phyloP scores from a whole-genome alignment of 1,140 invertebrate species.

The Ceratitis capitata region DNA sequence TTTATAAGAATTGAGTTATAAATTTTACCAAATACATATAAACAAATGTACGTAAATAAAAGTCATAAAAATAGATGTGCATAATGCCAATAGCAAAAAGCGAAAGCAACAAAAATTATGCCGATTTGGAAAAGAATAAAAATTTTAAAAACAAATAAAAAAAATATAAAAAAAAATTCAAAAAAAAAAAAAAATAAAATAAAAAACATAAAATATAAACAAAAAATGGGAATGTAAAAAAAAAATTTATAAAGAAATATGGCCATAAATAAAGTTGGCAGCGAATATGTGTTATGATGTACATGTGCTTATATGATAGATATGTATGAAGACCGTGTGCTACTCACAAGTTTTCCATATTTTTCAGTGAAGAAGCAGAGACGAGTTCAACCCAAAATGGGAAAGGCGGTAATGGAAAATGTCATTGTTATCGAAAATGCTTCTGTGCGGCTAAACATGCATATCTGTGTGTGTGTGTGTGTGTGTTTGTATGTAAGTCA shows the following conservation, averaged over 20 bases:
- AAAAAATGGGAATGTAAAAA: no score
- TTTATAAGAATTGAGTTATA: neutral
- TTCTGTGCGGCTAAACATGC: conserved; percentile 1
- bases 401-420: conserved; percentile 19
- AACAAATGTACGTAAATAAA: neutral
- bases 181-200: neutral
- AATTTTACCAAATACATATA: neutral
- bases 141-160: no score
- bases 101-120: neutral
- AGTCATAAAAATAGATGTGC: neutral
- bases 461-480: neutral
- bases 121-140: neutral
- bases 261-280: no score
- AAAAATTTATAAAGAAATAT: no score
- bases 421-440: conserved; percentile 17
- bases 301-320: neutral
- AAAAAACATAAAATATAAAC: neutral
- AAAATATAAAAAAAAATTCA: neutral
- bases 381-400: neutral
- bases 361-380: neutral
- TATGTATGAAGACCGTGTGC: no score
- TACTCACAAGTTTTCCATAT: neutral
- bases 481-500: neutral
- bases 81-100: neutral
- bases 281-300: no score